Conservation (phyloP, 2,797 vertebrate genomes). For the Potorous gilbertii region DNA sequence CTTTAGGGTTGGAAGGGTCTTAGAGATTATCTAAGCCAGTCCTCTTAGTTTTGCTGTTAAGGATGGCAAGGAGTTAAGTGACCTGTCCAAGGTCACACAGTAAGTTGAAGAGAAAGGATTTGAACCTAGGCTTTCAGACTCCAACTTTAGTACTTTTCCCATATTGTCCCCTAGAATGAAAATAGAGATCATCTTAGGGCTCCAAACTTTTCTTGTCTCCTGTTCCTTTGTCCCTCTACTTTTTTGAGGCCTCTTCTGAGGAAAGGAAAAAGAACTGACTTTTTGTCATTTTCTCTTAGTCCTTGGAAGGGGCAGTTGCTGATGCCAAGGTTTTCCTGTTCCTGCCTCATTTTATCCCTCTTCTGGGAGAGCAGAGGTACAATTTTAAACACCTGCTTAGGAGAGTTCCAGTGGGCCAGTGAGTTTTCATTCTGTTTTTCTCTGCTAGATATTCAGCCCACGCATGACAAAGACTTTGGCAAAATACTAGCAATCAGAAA, state of each 20-base stretch:
- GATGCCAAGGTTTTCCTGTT: background rate
- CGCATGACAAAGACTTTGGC: constrained; percentile 66
- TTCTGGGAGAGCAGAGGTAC: constrained; percentile 28
- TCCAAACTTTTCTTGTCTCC: background rate
- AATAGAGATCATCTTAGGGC: background rate
- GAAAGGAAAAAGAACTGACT: background rate
- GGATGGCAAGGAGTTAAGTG: background rate
- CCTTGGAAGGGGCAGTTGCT: constrained; percentile 33
- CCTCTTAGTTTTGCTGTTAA: background rate
- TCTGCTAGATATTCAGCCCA: constrained; percentile 59
- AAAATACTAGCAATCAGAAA: constrained; percentile 76
- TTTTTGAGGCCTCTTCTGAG: background rate
- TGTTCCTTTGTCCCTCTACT: background rate
- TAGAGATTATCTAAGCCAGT: background rate
- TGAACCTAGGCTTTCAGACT: background rate
- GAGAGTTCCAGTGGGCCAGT: background rate
- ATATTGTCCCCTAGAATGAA: background rate
- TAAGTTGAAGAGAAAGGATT: background rate
- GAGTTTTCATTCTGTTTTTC: background rate
- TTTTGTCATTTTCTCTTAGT: background rate
- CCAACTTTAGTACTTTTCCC: background rate
- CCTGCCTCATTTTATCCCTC: constrained; percentile 41
- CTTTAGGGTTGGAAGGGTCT: background rate
- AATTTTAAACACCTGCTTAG: background rate
- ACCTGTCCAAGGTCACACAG: background rate